Percentiles rank a stretch among this genome's conserved stretches.
Evolutionary conservation across 2,888 invertebrate genomes (phyloP).

Genomic region (Blastobasis adustella): DNA sequence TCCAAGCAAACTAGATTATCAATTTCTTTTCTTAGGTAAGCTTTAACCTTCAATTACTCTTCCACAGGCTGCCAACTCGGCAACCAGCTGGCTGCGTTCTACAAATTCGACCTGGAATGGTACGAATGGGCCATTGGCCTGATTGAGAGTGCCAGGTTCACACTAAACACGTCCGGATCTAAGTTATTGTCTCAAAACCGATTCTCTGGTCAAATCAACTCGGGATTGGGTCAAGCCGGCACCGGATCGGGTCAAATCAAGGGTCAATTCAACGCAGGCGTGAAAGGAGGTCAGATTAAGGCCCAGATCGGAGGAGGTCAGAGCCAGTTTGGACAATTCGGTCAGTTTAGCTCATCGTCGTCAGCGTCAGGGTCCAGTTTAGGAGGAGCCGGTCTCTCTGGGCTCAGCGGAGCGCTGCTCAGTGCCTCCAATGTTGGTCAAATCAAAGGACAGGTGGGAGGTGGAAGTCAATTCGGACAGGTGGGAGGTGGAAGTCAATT

Average conservation of each 20-base stretch:
- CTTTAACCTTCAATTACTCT: too few relatives aligned
- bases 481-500: background rate
- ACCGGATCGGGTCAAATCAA: constrained; percentile 22
- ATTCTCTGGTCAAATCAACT: constrained; percentile 27
- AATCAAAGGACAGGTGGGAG: constrained; percentile 8
- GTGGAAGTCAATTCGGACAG: constrained; percentile 6
- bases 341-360: background rate
- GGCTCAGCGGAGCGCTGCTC: background rate
- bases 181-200: constrained; percentile 32
- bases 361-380: constrained; percentile 2
- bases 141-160: constrained; percentile 51
- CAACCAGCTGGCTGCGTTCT: constrained; percentile 74
- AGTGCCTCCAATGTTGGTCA: too few relatives aligned
- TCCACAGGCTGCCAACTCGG: constrained; percentile 65
- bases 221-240: constrained; percentile 16
- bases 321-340: constrained; percentile 1
- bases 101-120: constrained; percentile 77
- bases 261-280: constrained; percentile 11
- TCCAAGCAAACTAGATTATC: background rate
- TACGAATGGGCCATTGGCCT: constrained; percentile 67
- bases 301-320: constrained; percentile 2
- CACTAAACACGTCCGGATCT: constrained; percentile 33
- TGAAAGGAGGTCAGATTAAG: constrained; percentile 7
- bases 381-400: constrained; percentile 4
- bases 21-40: background rate